A percentile compares a stretch with the other conserved stretches of the same genome.
Evolutionary conservation across 2,888 invertebrate genomes (phyloP).

Genomic region (Onthophagus sagittarius): DNA sequence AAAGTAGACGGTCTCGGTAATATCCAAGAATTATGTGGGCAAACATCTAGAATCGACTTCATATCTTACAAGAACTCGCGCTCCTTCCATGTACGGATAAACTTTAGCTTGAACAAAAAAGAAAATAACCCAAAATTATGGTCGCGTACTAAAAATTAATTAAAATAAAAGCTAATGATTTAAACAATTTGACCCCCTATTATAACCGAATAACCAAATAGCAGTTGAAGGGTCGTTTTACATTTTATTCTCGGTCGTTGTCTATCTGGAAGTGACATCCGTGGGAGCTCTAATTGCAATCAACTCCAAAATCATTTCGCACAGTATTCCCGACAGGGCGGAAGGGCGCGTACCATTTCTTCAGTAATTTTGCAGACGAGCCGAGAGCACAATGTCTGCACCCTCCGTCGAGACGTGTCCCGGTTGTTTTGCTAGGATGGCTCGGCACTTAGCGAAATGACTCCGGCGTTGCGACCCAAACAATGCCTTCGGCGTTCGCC

Average conservation of each 20-base stretch:
- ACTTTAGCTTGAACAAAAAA: background rate
- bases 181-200: no score
- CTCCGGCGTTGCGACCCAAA: slow-evolving; percentile 36
- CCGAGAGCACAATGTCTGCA: slow-evolving; percentile 23
- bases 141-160: background rate
- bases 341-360: slow-evolving; percentile 30
- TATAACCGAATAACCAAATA: no score
- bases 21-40: background rate
- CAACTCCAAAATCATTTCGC: background rate
- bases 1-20: background rate
- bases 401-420: slow-evolving; percentile 23
- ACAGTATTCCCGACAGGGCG: background rate
- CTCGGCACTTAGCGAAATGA: slow-evolving; percentile 45
- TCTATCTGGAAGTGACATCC: background rate
- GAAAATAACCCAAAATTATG: background rate
- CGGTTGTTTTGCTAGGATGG: slow-evolving; percentile 37
- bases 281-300: background rate
- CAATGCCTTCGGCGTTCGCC: slow-evolving; percentile 35
- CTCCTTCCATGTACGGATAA: background rate
- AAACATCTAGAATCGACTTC: background rate
- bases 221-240: background rate
- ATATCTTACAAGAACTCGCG: background rate
- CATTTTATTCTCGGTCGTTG: background rate
- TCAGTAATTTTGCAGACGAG: slow-evolving; percentile 29
- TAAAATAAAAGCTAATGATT: no score